These are phyloP conservation scores for Paelopatides confundens DNA, from an alignment of 53 echinoderm and acorn worm species.

Conservation along the genomic window DNA sequence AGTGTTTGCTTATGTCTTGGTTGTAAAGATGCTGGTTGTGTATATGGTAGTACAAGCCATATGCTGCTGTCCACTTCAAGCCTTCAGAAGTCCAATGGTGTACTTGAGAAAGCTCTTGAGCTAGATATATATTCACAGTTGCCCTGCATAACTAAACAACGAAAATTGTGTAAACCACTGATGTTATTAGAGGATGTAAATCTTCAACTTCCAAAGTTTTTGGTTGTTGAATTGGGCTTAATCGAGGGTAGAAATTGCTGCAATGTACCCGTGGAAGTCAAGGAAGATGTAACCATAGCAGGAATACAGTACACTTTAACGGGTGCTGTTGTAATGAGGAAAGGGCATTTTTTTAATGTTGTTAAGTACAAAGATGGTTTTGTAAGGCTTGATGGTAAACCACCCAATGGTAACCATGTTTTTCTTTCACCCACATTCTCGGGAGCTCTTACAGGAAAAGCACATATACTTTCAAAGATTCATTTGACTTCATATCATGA, in stretches of 20 bases:
- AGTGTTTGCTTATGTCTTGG: not conserved
- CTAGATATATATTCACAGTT: slow-evolving; percentile 17
- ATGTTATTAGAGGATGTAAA: not conserved
- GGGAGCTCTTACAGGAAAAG: not conserved
- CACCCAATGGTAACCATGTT: not conserved
- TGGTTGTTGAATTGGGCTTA: not conserved
- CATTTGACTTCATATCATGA: not conserved
- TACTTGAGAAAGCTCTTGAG: not conserved
- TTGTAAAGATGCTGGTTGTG: not conserved
- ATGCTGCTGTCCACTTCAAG: too few species aligned
- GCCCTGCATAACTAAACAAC: not conserved
- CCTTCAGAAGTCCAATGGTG: not conserved
- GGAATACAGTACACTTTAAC: not conserved
- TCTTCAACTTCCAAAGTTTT: not conserved
- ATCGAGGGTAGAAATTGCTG: not conserved
- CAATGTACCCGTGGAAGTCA: not conserved
- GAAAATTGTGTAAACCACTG: not conserved
- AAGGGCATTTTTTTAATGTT: slow-evolving; percentile 11
- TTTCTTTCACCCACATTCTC: not conserved
- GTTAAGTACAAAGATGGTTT: not conserved
- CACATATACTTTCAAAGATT: too few species aligned
- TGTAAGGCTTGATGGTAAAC: slow-evolving; percentile 7
- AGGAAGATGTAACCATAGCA: not conserved
- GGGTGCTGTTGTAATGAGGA: not conserved
- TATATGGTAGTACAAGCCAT: not conserved